phyloP scores from a whole-genome alignment of 2,888 invertebrate species.

The Anticlea derivata region DNA sequence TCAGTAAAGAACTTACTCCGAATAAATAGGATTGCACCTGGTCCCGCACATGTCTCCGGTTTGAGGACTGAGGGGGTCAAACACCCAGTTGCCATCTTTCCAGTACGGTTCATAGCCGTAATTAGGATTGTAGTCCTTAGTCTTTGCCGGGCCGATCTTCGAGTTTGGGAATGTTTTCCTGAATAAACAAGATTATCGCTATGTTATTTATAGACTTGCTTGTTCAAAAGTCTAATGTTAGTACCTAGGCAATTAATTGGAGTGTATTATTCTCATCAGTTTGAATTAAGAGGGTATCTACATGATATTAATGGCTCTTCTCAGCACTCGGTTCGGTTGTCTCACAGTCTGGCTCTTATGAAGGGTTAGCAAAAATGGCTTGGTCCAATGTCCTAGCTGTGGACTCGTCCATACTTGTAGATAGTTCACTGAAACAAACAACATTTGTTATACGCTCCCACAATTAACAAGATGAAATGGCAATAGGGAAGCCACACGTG shows the following conservation, averaged over 20 bases:
- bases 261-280: too few relatives aligned
- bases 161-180: not conserved
- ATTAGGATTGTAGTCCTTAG: not conserved
- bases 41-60: slow-evolving; percentile 3
- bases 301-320: too few relatives aligned
- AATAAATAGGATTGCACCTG: not conserved
- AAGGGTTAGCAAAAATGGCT: not conserved
- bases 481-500: too few relatives aligned
- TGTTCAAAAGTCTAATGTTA: too few relatives aligned
- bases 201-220: too few relatives aligned
- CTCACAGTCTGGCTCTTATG: too few relatives aligned
- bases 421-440: not conserved
- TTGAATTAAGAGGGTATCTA: too few relatives aligned
- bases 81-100: slow-evolving; percentile 4
- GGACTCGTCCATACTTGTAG: not conserved
- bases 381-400: not conserved
- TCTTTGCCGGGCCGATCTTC: not conserved
- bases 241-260: too few relatives aligned
- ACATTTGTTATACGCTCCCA: too few relatives aligned
- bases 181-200: not conserved
- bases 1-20: slow-evolving; percentile 3
- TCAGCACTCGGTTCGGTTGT: too few relatives aligned
- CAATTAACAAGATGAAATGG: too few relatives aligned
- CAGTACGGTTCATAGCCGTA: slow-evolving; percentile 11
- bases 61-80: too few relatives aligned